phyloP scores from a whole-genome alignment of 2,797 vertebrate genomes.

The Naso thynnoides region DNA sequence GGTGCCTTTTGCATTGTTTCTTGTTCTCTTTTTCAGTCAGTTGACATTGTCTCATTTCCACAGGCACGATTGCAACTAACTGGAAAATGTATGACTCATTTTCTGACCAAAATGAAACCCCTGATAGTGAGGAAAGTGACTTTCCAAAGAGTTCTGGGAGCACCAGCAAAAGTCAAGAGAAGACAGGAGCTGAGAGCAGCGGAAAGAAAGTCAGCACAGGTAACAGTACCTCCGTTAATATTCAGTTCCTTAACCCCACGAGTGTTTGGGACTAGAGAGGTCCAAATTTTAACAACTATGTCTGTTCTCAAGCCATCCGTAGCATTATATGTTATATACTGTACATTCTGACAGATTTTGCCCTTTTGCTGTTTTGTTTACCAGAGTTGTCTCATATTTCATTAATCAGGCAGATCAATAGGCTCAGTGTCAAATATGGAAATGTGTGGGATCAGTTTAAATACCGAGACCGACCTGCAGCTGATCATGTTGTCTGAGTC shows the following conservation, averaged over 20 bases:
- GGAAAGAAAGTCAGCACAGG: constrained; percentile 18
- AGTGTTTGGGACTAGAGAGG: background rate
- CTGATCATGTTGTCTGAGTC: constrained; percentile 84
- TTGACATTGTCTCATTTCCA: constrained; percentile 4
- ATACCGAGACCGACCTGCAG: constrained; percentile 67
- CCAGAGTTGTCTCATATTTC: background rate
- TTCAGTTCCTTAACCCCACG: background rate
- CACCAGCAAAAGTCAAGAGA: background rate
- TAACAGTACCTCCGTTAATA: constrained; percentile 9
- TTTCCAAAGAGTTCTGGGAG: constrained; percentile 9
- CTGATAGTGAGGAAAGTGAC: constrained; percentile 31
- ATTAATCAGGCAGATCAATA: constrained; percentile 73
- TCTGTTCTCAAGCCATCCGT: background rate
- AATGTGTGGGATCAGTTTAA: constrained; percentile 26
- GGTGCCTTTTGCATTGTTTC: too few relatives aligned
- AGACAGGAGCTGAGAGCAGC: background rate
- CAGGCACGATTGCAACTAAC: constrained; percentile 82
- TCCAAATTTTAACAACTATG: background rate
- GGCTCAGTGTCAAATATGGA: constrained; percentile 72
- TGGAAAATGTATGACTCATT: constrained; percentile 88
- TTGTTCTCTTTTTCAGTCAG: background rate
- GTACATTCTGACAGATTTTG: background rate
- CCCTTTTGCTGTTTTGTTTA: background rate
- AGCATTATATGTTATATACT: too few relatives aligned
- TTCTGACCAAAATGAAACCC: constrained; percentile 29